These are phyloP conservation scores for Drosophila azteca DNA, from an alignment of 1,140 invertebrate genomes.

Conservation along the genomic window DNA sequence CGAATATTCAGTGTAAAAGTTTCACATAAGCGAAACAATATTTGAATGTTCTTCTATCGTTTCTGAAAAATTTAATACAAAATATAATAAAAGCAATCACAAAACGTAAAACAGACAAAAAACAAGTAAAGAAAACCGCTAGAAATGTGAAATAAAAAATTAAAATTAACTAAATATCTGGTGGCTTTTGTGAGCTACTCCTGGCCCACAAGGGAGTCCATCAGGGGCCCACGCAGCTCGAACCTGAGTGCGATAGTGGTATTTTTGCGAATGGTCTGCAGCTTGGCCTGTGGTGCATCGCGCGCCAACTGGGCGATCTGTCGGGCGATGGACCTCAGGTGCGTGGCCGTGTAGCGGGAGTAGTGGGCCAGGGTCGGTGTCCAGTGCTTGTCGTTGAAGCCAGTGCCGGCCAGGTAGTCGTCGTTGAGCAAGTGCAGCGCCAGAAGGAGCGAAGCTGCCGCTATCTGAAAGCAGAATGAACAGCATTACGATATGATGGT, in stretches of 20 bases:
- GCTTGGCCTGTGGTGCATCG: constrained; percentile 86
- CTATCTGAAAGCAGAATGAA: constrained; percentile 57
- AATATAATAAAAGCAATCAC: too few species aligned
- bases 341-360: constrained; percentile 86
- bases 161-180: too few species aligned
- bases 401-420: constrained; percentile 70
- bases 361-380: constrained; percentile 87
- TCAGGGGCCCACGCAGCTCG: constrained; percentile 84
- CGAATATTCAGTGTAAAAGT: too few species aligned
- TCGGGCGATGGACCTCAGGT: constrained; percentile 86
- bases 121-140: too few species aligned
- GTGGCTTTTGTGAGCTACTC: background rate
- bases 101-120: too few species aligned
- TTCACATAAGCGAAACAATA: too few species aligned
- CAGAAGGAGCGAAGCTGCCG: constrained; percentile 85
- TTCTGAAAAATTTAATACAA: too few species aligned
- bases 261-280: constrained; percentile 87
- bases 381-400: constrained; percentile 84
- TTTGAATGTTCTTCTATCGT: too few species aligned
- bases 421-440: constrained; percentile 85
- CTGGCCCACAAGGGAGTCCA: constrained; percentile 70
- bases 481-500: background rate
- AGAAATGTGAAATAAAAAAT: constrained; percentile 58
- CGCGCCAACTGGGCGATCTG: constrained; percentile 86
- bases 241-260: constrained; percentile 85